Conservation (phyloP, 2,888 invertebrate genomes). For the Troglohyphantes excavatus region DNA sequence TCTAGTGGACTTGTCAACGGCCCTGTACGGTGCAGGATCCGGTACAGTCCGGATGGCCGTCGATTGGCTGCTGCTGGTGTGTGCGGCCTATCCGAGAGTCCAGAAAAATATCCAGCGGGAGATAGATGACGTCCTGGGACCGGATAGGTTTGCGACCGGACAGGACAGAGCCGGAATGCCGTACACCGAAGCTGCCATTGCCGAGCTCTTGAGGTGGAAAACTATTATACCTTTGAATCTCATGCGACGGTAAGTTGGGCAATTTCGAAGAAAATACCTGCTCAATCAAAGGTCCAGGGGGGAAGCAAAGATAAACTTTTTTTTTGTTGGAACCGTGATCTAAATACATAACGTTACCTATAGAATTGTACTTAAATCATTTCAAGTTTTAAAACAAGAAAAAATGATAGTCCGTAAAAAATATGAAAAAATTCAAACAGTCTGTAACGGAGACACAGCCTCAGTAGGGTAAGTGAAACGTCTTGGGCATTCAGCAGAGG, state of each 20-base stretch:
- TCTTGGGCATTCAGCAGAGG: too few species aligned
- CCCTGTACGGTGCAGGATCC: conserved; percentile 73
- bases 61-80: conserved; percentile 68
- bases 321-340: too few species aligned
- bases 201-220: conserved; percentile 63
- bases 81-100: conserved; percentile 64
- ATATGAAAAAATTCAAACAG: too few species aligned
- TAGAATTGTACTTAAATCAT: too few species aligned
- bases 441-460: too few species aligned
- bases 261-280: too few species aligned
- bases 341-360: too few species aligned
- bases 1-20: conserved; percentile 46
- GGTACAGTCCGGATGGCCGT: conserved; percentile 62
- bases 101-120: conserved; percentile 74
- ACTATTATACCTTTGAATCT: conserved; percentile 63
- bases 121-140: conserved; percentile 70
- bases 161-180: conserved; percentile 61
- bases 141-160: conserved; percentile 43
- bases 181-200: conserved; percentile 67
- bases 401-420: too few species aligned
- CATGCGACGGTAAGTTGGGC: conserved; percentile 57
- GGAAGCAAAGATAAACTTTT: too few species aligned
- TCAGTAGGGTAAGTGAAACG: too few species aligned
- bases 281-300: too few species aligned
- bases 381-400: too few species aligned